Evolutionary conservation across 1,140 invertebrate genomes (phyloP), one percentile per base, ranked within the genome.

Genomic region (Solenopsis invicta): DNA sequence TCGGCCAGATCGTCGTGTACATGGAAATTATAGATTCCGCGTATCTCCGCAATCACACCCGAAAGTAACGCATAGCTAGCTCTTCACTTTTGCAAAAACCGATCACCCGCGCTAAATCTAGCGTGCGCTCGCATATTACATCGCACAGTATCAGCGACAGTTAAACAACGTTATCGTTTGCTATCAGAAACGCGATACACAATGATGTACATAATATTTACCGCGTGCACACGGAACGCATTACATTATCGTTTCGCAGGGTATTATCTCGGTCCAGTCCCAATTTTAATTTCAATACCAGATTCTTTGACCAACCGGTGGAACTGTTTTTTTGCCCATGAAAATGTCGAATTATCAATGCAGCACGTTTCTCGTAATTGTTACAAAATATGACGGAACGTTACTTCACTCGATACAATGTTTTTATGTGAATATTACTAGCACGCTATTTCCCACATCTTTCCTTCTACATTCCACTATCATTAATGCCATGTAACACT

Each of bases 11-110:
- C 29, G 61, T 66, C 56, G 74, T 45, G 34, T 62, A 64, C 37
- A 34, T 50, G 61, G 13, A 82, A 90, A 88, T 90, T 90, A 86
- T 74, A 90, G 64, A 64, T 78, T 84, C 75, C 74, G 24, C 74
- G 50, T 82, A 89, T 87, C 66, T 84, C 69, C 52, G 76, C 85
- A 59, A 59, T 87, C 54, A 41, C 84, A 29, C 10, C 24, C 69
- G 54, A 84, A 84, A 86, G 86, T 87, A 86, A 91, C 86, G 85
- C 50, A 62, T 13, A 48, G 29, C 61, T 16, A 29, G 21, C 34
- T 69, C n/a, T 67, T 67, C 54, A 9, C 10, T 84, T 50, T 61
- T 69, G 29, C 77, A 41, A 81, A 61, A 59, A 50, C 16, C 48
- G 64, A 81, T 34, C 18, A 16, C 29, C 16, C 5, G 48, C 56